A percentile compares a stretch with the other conserved stretches of the same genome.
Evolutionary conservation across 2,113 vertebrate genomes (phyloP).

Genomic region (Tympanuchus pallidicinctus): DNA sequence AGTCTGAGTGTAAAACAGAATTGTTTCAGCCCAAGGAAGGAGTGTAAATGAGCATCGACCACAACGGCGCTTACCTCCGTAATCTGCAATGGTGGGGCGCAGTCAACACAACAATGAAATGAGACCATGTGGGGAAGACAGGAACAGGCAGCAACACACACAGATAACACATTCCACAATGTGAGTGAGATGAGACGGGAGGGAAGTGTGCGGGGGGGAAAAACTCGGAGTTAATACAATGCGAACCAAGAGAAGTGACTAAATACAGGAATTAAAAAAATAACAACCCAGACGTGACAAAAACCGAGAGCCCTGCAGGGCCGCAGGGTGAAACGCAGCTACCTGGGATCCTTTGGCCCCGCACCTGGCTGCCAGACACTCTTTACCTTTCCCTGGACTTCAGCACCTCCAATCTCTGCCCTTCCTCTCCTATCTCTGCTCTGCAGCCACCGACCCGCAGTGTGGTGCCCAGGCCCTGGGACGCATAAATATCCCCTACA

Average conservation of each 20-base stretch:
- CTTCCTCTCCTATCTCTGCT: not conserved
- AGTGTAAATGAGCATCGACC: not conserved
- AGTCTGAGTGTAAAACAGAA: not conserved
- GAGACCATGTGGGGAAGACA: constrained; percentile 82
- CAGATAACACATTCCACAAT: constrained; percentile 84
- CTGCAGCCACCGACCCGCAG: not conserved
- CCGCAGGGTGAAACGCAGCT: constrained; percentile 31
- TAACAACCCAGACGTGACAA: constrained; percentile 70
- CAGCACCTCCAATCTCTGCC: not conserved
- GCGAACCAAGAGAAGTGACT: constrained; percentile 80
- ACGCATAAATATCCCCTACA: not conserved
- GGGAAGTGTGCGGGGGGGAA: constrained; percentile 46
- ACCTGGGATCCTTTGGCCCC: not conserved
- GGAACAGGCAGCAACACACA: constrained; percentile 84
- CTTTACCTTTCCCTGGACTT: not conserved
- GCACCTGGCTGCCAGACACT: not conserved
- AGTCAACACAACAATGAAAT: constrained; percentile 87
- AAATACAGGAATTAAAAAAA: constrained; percentile 75
- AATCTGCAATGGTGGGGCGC: constrained; percentile 85
- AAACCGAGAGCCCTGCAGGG: not conserved
- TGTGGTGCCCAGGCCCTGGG: not conserved
- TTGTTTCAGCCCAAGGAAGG: not conserved
- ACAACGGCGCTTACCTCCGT: constrained; percentile 80
- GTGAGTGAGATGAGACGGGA: constrained; percentile 80
- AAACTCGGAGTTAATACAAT: constrained; percentile 84